Evolutionary conservation across 1,140 invertebrate genomes (phyloP).

Genomic region (Alviniconcha marisindica): DNA sequence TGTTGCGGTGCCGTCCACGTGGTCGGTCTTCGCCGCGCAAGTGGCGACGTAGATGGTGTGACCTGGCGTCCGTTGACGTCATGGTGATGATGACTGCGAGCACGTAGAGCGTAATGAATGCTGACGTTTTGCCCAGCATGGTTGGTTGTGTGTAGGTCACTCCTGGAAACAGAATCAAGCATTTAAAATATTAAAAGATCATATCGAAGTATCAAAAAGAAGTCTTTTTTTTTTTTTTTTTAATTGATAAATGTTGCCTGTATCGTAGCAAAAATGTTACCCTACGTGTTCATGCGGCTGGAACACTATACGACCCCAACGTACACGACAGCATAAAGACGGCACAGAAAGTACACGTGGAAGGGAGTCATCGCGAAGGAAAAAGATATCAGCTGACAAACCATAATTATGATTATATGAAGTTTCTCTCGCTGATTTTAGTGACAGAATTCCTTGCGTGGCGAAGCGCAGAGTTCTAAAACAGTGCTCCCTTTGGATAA

Average conservation of each 20-base stretch:
- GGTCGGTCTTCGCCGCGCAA: neutral
- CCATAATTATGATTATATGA: too few relatives aligned
- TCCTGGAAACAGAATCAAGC: neutral
- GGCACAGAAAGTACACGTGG: too few relatives aligned
- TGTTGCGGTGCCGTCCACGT: neutral
- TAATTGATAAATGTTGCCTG: too few relatives aligned
- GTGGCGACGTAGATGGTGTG: constrained; percentile 1
- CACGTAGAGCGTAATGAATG: constrained; percentile 1
- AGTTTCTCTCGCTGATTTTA: too few relatives aligned
- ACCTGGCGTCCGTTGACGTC: constrained; percentile 4
- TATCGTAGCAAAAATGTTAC: neutral
- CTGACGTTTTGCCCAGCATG: constrained; percentile 10
- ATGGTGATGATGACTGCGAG: neutral
- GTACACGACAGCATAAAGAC: too few relatives aligned
- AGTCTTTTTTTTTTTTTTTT: too few relatives aligned
- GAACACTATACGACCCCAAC: neutral
- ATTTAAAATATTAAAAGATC: neutral
- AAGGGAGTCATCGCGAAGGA: too few relatives aligned
- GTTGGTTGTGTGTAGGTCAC: neutral
- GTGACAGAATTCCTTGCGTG: too few relatives aligned
- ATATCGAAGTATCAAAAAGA: neutral
- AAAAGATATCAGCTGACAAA: too few relatives aligned
- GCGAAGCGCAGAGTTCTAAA: too few relatives aligned
- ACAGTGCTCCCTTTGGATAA: too few relatives aligned
- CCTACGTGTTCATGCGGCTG: neutral